Percentiles rank a stretch among this genome's conserved stretches.
Evolutionary conservation across 2,888 invertebrate species (phyloP).

Genomic region (Chaitophorus viminalis): DNA sequence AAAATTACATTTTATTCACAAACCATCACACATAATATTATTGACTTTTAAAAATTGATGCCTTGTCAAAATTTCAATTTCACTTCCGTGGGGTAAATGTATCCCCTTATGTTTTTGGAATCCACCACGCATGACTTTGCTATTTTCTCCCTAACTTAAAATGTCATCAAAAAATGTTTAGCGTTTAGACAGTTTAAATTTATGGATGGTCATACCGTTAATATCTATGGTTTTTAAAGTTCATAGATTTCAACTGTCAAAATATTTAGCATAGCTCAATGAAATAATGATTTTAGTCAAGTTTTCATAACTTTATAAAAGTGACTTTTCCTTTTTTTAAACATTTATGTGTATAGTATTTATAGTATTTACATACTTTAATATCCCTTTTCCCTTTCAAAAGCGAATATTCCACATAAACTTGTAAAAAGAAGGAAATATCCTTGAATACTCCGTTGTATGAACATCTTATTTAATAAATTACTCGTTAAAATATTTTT

Average conservation of each 20-base stretch:
- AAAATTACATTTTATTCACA: neutral
- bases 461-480: too few species aligned
- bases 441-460: neutral
- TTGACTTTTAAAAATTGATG: constrained; percentile 27
- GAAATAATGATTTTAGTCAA: constrained; percentile 11
- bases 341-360: too few species aligned
- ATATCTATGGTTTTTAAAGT: constrained; percentile 1
- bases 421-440: neutral
- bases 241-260: neutral
- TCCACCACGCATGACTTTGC: constrained; percentile 36
- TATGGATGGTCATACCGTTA: constrained; percentile 22
- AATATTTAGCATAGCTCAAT: neutral
- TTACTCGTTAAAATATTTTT: neutral
- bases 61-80: constrained; percentile 38
- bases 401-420: too few species aligned
- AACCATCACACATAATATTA: neutral
- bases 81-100: neutral
- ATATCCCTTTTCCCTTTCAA: too few species aligned
- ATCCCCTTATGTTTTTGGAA: constrained; percentile 11
- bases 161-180: constrained; percentile 43
- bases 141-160: constrained; percentile 19
- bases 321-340: neutral
- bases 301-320: neutral
- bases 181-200: constrained; percentile 40
- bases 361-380: too few species aligned